Base-by-base conservation (phyloP, 1,140 invertebrate genomes). In the Achatina immaculata region DNA sequence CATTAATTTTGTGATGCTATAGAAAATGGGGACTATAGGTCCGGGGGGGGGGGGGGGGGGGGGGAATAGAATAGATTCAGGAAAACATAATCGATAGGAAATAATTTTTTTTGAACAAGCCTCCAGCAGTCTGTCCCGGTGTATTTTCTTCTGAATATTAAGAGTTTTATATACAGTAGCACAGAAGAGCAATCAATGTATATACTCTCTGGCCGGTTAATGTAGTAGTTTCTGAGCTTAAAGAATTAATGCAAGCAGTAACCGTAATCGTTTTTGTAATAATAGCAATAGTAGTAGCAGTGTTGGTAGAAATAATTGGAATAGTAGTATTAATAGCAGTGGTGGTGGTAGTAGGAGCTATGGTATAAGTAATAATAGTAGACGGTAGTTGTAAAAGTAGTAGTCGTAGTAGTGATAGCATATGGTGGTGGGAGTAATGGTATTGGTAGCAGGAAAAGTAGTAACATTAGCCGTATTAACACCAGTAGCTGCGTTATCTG, bases 241-340 rank as follows among this genome's bases (percentile, higher is more conserved):
- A 11, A 31, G 58, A 11, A 62, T n/a, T 16, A 31, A 28, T 6
- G 6, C 1, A 31, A 62, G n/a, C 28, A 31, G 28, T 6, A 62
- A 3, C 28, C 36, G 36, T 43, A 76, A n/a, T 31, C 58, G 24
- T 58, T 16, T 34, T 38, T 62, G 38, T 58, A 51, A 43, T 36
- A 55, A 43, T 55, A 42, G 1, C 40, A 71, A 4, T n/a, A 71
- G 24, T 71, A 71, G n/a, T 71, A 42, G 42, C 21, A 40, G 42
- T n/a, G 40, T 3, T 7, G 36, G 40, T 36, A 69, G 40, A 34
- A 34, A n/a, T 34, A 69, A 31, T 42, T 40, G n/a, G 38, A 71
- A 9, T 71, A 71, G 42, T 71, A 71, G 42, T 42, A 71, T 24
- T n/a, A 71, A 31, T 40, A 71, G n/a, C 19, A 71, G n/a, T 34